Evolutionary conservation across 1,140 invertebrate species (phyloP), one percentile per base, ranked within the genome.

Genomic region (Helicorthomorpha holstii): DNA sequence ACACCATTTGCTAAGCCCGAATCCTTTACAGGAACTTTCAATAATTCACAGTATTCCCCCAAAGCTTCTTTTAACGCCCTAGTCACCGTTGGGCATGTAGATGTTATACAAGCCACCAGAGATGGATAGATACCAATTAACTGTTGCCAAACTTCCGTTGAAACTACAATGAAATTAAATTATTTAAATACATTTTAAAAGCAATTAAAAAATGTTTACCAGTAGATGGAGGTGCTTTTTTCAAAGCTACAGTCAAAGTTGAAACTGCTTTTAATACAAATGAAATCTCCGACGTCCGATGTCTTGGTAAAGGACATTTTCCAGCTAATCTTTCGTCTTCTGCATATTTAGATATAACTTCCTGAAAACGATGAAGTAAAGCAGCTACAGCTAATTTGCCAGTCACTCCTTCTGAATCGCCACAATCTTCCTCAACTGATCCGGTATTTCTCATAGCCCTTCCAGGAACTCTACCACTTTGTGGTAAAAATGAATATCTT

Each of bases 191-290:
- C 22, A 21, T 25, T 48, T 26, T 27, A 7, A 2, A 56, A 1
- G n/a, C 7, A 56, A 42, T 55, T 38, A 49, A n/a, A n/a, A 24
- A 55, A 23, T 41, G 46, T 58, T 65, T 75, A 87, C 84, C 81
- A 75, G 87, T 88, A 29, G 78, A 79, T 48, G 79, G 74, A 25
- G 88, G 83, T 46, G 89, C 87, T 63, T 89, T 89, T 68, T 95
- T 92, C 66, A 96, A 77, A 4, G 90, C 91, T 23, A 85, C 78
- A 2, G 94, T 79, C 21, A 97, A 71, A 0, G 92, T 94, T 10
- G 89, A 85, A 48, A 96, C 81, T 43, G 92, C 92, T 71, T 95
- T 92, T 26, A 97, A 65, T n/a, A 95, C 91, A 69, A 94, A 95
- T 38, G 89, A 88, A 65, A 96, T 92, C 71, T 97, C 93, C 2